Conservation (phyloP, 2,113 vertebrate species). For the Urocolius indicus region DNA sequence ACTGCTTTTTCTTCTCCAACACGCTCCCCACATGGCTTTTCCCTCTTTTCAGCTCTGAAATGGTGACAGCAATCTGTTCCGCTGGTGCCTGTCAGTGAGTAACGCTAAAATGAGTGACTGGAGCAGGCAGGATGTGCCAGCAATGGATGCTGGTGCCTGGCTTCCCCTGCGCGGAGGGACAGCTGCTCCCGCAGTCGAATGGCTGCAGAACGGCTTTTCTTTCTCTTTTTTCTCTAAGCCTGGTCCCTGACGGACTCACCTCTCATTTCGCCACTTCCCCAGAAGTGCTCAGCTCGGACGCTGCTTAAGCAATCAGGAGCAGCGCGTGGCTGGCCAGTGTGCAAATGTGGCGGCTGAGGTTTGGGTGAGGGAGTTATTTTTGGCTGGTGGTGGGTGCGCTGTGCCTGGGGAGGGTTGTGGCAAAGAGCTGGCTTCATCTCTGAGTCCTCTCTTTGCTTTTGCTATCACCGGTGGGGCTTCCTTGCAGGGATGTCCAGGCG, state of each 20-base stretch:
- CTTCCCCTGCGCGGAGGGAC: background rate
- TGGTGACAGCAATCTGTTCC: constrained; percentile 39
- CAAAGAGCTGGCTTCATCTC: background rate
- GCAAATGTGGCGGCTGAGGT: background rate
- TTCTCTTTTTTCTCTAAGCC: background rate
- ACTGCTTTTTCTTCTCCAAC: background rate
- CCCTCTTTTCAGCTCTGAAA: background rate
- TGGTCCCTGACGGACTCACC: background rate
- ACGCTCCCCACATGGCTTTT: background rate
- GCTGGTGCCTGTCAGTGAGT: background rate
- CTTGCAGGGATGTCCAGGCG: background rate
- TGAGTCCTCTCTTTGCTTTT: background rate
- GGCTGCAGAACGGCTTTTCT: background rate
- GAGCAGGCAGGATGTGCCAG: constrained; percentile 20
- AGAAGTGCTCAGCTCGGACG: background rate
- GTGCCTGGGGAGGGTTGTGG: background rate
- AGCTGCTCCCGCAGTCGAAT: background rate
- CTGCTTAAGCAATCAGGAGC: background rate
- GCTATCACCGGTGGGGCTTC: background rate
- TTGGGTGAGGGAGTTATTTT: background rate
- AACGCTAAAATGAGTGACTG: constrained; percentile 14
- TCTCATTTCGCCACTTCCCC: background rate
- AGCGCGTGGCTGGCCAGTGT: fast-evolving
- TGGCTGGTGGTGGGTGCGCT: background rate
- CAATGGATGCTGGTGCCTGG: background rate